These are phyloP conservation scores for Phoxinus dragarum DNA, from an alignment of 2,797 vertebrate species.

Conservation along the genomic window DNA sequence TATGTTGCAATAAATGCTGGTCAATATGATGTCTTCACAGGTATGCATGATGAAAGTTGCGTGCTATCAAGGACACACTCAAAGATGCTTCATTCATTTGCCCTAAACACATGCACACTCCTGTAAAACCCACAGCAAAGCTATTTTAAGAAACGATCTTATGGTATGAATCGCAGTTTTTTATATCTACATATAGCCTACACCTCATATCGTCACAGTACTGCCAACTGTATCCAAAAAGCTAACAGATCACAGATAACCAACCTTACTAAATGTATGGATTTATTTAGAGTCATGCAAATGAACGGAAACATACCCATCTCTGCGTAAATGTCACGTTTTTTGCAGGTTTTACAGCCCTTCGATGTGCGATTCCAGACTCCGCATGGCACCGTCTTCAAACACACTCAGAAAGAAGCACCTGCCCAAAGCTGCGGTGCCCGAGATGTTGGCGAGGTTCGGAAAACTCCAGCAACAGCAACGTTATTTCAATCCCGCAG, in stretches of 20 bases:
- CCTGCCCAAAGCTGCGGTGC: conserved; percentile 53
- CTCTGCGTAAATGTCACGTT: conserved; percentile 69
- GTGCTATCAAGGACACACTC: not conserved
- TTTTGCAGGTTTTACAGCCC: conserved; percentile 66
- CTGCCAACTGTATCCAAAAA: conserved; percentile 14
- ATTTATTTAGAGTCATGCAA: not conserved
- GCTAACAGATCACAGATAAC: not conserved
- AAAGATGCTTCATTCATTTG: not conserved
- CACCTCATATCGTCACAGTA: not conserved
- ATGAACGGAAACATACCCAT: conserved; percentile 76
- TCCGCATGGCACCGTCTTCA: conserved; percentile 74
- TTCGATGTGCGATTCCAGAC: conserved; percentile 66
- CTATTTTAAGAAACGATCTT: not conserved
- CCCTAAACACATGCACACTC: not conserved
- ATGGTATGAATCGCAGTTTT: not conserved
- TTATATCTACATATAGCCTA: no score
- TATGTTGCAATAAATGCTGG: not conserved
- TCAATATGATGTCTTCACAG: not conserved
- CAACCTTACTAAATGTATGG: not conserved
- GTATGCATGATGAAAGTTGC: conserved; percentile 37
- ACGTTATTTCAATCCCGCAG: conserved; percentile 54
- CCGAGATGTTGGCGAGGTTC: conserved; percentile 40
- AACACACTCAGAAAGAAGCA: conserved; percentile 46
- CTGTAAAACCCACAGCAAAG: not conserved
- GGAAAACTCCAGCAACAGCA: conserved; percentile 45